Percentiles rank a stretch among this genome's conserved stretches.
Conservation (phyloP, 2,113 vertebrate genomes). For the Chitala chitala region DNA sequence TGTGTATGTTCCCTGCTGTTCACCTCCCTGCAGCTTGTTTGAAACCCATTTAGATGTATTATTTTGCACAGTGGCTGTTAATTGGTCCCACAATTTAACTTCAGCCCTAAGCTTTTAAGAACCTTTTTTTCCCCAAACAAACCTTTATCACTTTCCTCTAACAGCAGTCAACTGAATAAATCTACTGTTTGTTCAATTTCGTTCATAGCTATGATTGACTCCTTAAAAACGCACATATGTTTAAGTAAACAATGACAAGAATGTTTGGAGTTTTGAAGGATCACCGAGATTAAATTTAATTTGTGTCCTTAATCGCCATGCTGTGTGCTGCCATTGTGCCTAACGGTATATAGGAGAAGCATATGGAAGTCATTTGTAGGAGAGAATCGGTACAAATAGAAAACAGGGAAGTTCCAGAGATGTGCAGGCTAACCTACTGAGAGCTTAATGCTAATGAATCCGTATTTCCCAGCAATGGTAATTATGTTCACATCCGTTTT, state of each 20-base stretch:
- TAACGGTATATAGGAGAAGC: not conserved
- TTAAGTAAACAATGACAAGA: slow-evolving; percentile 9
- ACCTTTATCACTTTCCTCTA: not conserved
- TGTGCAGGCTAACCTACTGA: too few species aligned
- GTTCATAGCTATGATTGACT: not conserved
- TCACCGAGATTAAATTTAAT: not conserved
- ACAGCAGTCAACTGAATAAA: not conserved
- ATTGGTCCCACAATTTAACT: slow-evolving; percentile 22
- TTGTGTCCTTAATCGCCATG: not conserved
- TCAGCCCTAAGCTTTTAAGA: slow-evolving; percentile 10
- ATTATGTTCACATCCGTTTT: slow-evolving; percentile 5
- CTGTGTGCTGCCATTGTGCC: not conserved
- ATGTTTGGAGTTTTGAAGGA: not conserved
- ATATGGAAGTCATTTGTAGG: too few species aligned
- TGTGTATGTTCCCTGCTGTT: slow-evolving; percentile 23
- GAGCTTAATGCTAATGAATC: too few species aligned
- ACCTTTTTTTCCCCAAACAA: not conserved
- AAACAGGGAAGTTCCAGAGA: too few species aligned
- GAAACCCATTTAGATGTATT: slow-evolving; percentile 6
- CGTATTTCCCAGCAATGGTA: too few species aligned
- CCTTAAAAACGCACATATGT: slow-evolving; percentile 2
- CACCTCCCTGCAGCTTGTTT: slow-evolving; percentile 6
- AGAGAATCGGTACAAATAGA: too few species aligned
- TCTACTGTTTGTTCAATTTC: not conserved
- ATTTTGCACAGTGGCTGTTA: slow-evolving; percentile 23